Evolutionary conservation across 2,888 invertebrate species (phyloP).

Genomic region (Eurois occulta): DNA sequence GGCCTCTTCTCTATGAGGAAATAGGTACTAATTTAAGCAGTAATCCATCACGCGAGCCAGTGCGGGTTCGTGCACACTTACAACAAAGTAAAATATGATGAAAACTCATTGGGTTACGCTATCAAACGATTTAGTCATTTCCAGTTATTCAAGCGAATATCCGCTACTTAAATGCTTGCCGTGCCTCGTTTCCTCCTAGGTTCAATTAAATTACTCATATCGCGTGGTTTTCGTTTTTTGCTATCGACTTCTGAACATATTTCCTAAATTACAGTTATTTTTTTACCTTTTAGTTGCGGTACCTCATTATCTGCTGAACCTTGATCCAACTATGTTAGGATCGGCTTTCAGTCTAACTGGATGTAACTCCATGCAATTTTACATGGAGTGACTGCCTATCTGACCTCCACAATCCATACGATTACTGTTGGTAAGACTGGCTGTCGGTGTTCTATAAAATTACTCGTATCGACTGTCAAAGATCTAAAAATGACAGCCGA

Average conservation of each 20-base stretch:
- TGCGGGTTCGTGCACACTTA: neutral
- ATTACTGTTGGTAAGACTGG: too few relatives aligned
- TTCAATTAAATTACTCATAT: conserved; percentile 3
- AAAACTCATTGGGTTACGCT: neutral
- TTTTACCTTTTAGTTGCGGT: neutral
- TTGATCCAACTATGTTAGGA: neutral
- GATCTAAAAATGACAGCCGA: too few relatives aligned
- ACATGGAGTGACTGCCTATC: neutral
- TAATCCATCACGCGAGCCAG: neutral
- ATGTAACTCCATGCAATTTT: neutral
- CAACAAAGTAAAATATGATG: neutral
- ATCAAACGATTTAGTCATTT: conserved; percentile 15
- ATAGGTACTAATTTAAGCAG: neutral
- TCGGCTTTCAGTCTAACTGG: neutral
- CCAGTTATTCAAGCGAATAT: conserved; percentile 20
- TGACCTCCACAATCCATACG: too few relatives aligned
- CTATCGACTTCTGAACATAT: neutral
- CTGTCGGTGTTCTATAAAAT: too few relatives aligned
- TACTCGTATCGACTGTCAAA: too few relatives aligned
- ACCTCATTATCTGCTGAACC: neutral
- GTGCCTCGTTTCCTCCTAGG: neutral
- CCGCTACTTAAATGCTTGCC: conserved; percentile 10
- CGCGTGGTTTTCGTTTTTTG: too few relatives aligned
- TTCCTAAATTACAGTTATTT: neutral
- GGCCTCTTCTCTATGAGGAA: neutral